Conservation (phyloP, 2,797 vertebrate species). For the Manis crassicaudata region DNA sequence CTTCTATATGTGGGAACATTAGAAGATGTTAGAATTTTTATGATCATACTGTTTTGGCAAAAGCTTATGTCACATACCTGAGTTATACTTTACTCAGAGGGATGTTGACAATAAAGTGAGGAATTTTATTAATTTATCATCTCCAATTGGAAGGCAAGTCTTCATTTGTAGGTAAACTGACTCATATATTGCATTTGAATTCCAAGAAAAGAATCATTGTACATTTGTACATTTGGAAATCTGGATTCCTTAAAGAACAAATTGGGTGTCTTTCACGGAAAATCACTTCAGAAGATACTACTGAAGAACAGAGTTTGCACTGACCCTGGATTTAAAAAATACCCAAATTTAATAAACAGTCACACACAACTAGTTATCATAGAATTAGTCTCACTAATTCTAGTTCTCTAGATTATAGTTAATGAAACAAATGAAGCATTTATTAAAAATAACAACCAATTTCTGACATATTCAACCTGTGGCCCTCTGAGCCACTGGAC, state of each 20-base stretch:
- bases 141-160: not conserved
- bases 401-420: not conserved
- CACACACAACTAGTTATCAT: slow-evolving; percentile 24
- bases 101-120: not conserved
- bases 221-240: not conserved
- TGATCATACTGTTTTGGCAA: not conserved
- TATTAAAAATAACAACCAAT: slow-evolving; percentile 24
- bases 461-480: slow-evolving; percentile 56
- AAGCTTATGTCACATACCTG: not conserved
- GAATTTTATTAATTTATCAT: slow-evolving; percentile 17
- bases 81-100: not conserved
- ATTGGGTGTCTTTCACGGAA: not conserved
- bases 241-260: slow-evolving; percentile 38
- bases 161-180: slow-evolving; percentile 21
- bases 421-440: slow-evolving; percentile 25
- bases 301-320: not conserved
- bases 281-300: not conserved
- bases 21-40: not conserved
- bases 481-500: slow-evolving; percentile 49
- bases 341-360: not conserved
- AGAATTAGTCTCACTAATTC: not conserved
- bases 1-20: not conserved
- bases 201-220: not conserved
- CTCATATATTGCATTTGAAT: not conserved
- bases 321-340: slow-evolving; percentile 8